Conservation (phyloP, 2,113 vertebrate species). For the Carollia perspicillata region DNA sequence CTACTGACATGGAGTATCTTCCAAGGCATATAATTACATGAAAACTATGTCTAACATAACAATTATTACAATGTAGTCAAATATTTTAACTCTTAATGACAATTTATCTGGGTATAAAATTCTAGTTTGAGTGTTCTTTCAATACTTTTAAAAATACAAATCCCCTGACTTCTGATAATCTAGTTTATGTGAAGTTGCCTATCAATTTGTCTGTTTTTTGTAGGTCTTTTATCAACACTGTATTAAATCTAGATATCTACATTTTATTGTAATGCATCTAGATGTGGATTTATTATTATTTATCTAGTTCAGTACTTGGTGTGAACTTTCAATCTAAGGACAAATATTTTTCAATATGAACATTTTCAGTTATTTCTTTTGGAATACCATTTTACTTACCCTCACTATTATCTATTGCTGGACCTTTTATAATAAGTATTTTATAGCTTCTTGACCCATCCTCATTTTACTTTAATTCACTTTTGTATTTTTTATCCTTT, state of each 20-base stretch:
- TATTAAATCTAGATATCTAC: neutral
- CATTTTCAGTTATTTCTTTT: neutral
- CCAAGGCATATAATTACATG: neutral
- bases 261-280: neutral
- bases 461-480: neutral
- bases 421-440: neutral
- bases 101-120: neutral
- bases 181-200: neutral
- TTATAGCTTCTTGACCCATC: neutral
- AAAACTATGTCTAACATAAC: neutral
- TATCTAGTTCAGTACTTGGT: neutral
- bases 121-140: neutral
- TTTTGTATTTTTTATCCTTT: neutral
- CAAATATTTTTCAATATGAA: neutral
- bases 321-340: neutral
- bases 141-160: neutral
- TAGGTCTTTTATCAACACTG: neutral
- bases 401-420: neutral
- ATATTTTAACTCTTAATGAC: neutral
- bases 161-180: neutral
- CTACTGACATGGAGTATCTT: neutral
- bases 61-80: neutral
- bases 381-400: neutral
- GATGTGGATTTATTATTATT: neutral
- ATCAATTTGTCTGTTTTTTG: neutral